Evolutionary conservation across 2,113 vertebrate genomes (phyloP), one percentile per base, ranked within the genome.

Genomic region (Phaetusa simplex): DNA sequence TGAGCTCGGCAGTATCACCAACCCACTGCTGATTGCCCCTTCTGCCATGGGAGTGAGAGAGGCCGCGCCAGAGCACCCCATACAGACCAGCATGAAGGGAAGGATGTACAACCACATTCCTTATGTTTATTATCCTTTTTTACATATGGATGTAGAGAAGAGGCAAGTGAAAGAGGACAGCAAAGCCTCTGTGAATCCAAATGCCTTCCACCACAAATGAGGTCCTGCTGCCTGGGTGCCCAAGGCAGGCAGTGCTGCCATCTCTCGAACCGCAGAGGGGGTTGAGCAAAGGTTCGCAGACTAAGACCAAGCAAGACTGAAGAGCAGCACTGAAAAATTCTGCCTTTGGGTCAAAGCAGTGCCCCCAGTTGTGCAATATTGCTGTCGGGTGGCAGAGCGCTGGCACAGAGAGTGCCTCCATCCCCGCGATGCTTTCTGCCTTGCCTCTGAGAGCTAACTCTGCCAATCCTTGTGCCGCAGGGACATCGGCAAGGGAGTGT

Each of bases 401-500:
- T 17, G 58, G 72, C 17, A 24, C 21, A 7, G 73, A 16, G 32
- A 14, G 38, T 1, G 0, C 15, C 30, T 55, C 0, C 0, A 42
- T 27, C 56, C 43, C 16, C 5, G 8, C 2, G 1, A 9, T 34
- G 47, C 34, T 29, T n/a, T 58, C 24, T 86, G 62, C 56, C 50
- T 50, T 18, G 20, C 6, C 22, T 18, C 32, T 13, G 11, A 19
- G 29, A 40, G 22, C 50, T 45, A 8, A 27, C 50, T 62, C 40
- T 59, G 43, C 29, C 36, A 14, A 3, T 21, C 38, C 40, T 64
- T 27, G 38, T 86, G 27, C 71, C 0, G 1, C 20, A 45, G 92
- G 64, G 77, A 16, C 7, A 1, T 14, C 7, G 3, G 40, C 0
- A 11, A 47, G 40, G 40, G 62, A 49, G 9, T 1, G 0, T 1